Evolutionary conservation across 2,113 vertebrate genomes (phyloP).

Genomic region (Rhegmatorhina hoffmannsi): DNA sequence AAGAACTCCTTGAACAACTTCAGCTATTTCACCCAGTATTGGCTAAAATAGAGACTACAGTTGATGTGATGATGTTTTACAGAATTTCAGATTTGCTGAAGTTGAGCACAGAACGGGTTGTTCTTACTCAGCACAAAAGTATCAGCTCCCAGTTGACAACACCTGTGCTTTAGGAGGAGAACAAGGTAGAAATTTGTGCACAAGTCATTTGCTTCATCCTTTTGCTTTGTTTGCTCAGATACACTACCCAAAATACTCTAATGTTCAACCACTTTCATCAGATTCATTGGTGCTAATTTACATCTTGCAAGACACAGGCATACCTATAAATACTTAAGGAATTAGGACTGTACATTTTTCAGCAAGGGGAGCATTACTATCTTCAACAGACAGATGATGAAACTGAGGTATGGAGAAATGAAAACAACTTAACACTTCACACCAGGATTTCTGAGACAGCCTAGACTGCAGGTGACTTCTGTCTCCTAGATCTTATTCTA

Average conservation of each 20-base stretch:
- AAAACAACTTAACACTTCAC: neutral
- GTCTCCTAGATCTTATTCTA: slow-evolving; percentile 4
- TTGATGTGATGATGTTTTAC: neutral
- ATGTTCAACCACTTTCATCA: neutral
- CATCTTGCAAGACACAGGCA: neutral
- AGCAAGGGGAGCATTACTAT: neutral
- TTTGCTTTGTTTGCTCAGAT: neutral
- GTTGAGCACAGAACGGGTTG: neutral
- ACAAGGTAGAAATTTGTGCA: neutral
- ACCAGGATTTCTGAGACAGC: neutral
- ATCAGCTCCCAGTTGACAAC: neutral
- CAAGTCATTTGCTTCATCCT: neutral
- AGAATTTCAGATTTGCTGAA: neutral
- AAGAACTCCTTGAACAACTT: neutral
- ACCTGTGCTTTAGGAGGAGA: neutral
- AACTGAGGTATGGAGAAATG: slow-evolving; percentile 8
- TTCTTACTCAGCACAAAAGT: neutral
- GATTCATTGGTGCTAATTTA: neutral
- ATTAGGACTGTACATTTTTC: neutral
- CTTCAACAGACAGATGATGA: neutral
- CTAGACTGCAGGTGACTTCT: neutral
- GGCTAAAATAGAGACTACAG: neutral
- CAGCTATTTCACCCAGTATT: neutral
- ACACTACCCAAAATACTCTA: neutral
- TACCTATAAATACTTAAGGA: neutral